These are phyloP conservation scores for Ctenopoma multispine DNA, from an alignment of 2,797 vertebrate genomes.

Conservation along the genomic window DNA sequence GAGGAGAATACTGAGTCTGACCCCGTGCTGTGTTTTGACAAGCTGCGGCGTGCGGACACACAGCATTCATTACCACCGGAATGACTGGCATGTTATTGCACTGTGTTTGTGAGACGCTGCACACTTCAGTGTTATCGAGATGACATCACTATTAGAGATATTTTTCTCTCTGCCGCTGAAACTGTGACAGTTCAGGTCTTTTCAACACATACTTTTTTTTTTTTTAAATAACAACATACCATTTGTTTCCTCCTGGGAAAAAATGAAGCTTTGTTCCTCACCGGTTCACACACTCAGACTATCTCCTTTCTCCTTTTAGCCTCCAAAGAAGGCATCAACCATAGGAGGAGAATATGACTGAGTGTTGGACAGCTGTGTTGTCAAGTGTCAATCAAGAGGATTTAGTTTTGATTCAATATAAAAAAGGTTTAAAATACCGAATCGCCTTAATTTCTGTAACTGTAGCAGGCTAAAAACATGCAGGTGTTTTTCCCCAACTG, in stretches of 20 bases:
- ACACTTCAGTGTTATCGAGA: constrained; percentile 4
- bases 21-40: constrained; percentile 13
- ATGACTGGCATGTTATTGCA: constrained; percentile 53
- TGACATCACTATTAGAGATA: constrained; percentile 54
- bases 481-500: too few species aligned
- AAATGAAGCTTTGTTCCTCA: constrained; percentile 53
- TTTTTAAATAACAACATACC: constrained; percentile 46
- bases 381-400: background rate
- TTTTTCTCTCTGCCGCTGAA: constrained; percentile 26
- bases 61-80: constrained; percentile 36
- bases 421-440: background rate
- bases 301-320: background rate
- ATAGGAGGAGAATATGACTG: background rate
- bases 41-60: constrained; percentile 36
- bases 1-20: background rate
- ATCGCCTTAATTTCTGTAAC: too few species aligned
- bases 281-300: constrained; percentile 7
- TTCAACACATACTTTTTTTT: constrained; percentile 8
- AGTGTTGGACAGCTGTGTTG: background rate
- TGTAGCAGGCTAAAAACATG: background rate
- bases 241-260: constrained; percentile 29
- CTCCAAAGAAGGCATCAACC: constrained; percentile 18
- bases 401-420: background rate
- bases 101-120: constrained; percentile 21
- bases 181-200: constrained; percentile 33